Percentiles rank a stretch among this genome's conserved stretches.
Evolutionary conservation across 1,140 invertebrate species (phyloP).

Genomic region (Radopholus similis): DNA sequence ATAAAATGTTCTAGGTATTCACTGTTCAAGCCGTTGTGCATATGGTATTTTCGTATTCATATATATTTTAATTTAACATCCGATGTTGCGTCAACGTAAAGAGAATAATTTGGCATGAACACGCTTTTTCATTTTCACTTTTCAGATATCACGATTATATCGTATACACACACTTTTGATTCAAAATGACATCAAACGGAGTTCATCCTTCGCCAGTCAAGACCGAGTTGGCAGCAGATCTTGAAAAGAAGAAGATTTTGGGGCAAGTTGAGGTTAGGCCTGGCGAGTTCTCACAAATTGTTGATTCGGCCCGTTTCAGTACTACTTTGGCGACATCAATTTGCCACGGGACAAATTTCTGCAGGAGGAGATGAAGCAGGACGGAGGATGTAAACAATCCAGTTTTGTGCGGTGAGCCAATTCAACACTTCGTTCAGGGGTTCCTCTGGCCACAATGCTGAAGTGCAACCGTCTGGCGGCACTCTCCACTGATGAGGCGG

Average conservation of each 20-base stretch:
- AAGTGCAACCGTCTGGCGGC: conserved; percentile 81
- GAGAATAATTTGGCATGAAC: too few relatives aligned
- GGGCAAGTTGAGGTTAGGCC: conserved; percentile 54
- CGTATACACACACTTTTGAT: too few relatives aligned
- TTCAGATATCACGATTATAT: too few relatives aligned
- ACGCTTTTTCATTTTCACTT: too few relatives aligned
- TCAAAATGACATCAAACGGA: too few relatives aligned
- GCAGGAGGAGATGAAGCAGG: conserved; percentile 74
- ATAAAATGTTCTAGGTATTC: too few relatives aligned
- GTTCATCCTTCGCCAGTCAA: too few relatives aligned
- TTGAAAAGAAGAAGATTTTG: conserved; percentile 50
- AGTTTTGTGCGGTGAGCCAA: background rate
- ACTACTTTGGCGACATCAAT: conserved; percentile 81
- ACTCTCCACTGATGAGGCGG: conserved; percentile 69
- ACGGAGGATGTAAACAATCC: conserved; percentile 74
- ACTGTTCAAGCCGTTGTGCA: too few relatives aligned
- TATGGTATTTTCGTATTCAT: too few relatives aligned
- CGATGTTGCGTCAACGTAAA: too few relatives aligned
- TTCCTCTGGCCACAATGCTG: conserved; percentile 75
- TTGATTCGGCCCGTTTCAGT: conserved; percentile 64
- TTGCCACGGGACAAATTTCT: conserved; percentile 83
- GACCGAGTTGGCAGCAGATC: background rate
- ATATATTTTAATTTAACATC: too few relatives aligned
- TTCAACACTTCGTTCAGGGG: conserved; percentile 64
- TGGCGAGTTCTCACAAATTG: conserved; percentile 35